A percentile compares a stretch with the other conserved stretches of the same genome.
These are phyloP conservation scores for Melanogrammus aeglefinus DNA, from an alignment of 2,797 vertebrate species.

Conservation along the genomic window DNA sequence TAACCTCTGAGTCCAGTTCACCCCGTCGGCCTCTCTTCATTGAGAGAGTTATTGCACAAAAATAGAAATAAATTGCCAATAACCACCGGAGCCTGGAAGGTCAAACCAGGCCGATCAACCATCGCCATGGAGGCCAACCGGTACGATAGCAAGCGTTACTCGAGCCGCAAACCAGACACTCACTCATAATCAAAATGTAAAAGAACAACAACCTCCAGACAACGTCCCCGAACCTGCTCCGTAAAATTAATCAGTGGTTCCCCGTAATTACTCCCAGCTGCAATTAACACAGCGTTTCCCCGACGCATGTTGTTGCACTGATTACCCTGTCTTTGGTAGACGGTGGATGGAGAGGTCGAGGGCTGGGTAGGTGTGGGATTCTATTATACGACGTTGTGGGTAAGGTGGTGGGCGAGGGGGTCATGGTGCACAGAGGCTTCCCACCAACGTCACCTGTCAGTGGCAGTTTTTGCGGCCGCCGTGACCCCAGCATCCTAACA, in stretches of 20 bases:
- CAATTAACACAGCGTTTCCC: conserved; percentile 49
- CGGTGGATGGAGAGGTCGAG: neutral
- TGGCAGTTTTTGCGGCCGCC: neutral
- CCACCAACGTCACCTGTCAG: neutral
- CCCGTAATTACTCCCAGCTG: conserved; percentile 45
- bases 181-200: neutral
- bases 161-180: neutral
- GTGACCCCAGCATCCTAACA: neutral
- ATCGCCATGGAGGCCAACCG: neutral
- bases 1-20: neutral
- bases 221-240: neutral
- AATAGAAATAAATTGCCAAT: neutral
- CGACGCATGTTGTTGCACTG: conserved; percentile 10
- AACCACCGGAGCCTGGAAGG: neutral
- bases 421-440: neutral
- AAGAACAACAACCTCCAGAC: neutral
- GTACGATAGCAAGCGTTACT: neutral
- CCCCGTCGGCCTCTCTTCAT: neutral
- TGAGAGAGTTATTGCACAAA: neutral
- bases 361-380: neutral
- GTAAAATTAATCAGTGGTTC: conserved; percentile 39
- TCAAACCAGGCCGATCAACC: neutral
- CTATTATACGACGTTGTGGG: neutral
- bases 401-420: neutral
- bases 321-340: neutral